Evolutionary conservation across 2,113 vertebrate species (phyloP).

Genomic region (Origma solitaria): DNA sequence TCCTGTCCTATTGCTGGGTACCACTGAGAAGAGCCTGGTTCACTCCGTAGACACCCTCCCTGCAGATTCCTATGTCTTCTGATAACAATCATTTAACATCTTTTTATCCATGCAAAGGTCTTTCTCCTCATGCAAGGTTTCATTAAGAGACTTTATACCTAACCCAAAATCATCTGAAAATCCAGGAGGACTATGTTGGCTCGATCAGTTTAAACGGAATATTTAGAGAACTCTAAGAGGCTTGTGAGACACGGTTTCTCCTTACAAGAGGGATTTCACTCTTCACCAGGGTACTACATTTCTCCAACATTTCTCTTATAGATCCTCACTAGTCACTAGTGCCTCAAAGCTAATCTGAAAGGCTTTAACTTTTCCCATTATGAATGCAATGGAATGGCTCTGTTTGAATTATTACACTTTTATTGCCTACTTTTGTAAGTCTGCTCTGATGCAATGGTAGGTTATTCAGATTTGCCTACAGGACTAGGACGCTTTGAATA

Average conservation of each 20-base stretch:
- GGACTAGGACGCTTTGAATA: background rate
- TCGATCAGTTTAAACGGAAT: background rate
- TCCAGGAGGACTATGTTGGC: background rate
- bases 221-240: background rate
- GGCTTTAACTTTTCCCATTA: background rate
- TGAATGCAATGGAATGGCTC: background rate
- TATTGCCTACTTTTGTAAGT: background rate
- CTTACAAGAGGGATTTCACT: background rate
- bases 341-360: background rate
- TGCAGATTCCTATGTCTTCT: background rate
- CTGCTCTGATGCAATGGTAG: background rate
- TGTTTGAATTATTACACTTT: background rate
- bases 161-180: background rate
- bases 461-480: background rate
- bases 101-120: background rate
- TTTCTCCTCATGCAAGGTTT: background rate
- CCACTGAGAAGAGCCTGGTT: background rate
- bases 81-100: rapidly evolving
- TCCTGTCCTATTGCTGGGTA: background rate
- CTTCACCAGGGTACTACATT: background rate
- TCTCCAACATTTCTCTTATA: background rate
- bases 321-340: background rate
- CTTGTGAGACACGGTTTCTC: background rate
- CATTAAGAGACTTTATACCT: background rate
- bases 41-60: background rate